These are phyloP conservation scores for Lepisosteus oculatus DNA, from an alignment of 2,113 vertebrate genomes.

Conservation along the genomic window DNA sequence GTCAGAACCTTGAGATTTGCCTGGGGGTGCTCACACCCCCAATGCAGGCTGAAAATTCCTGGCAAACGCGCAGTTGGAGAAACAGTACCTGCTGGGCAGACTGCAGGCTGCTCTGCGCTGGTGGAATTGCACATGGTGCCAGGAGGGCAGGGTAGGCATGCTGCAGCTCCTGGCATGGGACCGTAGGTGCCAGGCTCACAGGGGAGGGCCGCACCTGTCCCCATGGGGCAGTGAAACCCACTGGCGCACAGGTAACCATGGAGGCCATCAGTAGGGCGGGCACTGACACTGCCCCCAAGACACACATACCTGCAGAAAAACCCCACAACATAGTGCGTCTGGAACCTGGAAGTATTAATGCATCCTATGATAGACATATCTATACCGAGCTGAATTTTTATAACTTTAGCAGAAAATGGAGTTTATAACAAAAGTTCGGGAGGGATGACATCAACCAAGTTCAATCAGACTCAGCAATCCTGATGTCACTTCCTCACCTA, in stretches of 20 bases:
- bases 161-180: conserved; percentile 59
- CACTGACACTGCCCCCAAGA: conserved; percentile 66
- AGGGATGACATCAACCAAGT: no score
- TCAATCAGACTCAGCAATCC: no score
- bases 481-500: no score
- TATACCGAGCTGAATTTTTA: no score
- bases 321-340: conserved; percentile 14
- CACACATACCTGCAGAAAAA: conserved; percentile 74
- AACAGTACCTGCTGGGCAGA: conserved; percentile 74
- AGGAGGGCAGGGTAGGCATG: conserved; percentile 72
- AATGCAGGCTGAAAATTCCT: no score
- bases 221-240: conserved; percentile 76
- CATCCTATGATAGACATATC: no score
- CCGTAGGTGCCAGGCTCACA: conserved; percentile 83
- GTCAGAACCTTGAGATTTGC: no score
- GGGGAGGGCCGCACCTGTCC: conserved; percentile 66
- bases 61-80: no score
- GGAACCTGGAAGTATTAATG: neutral
- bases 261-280: conserved; percentile 66
- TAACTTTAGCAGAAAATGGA: no score
- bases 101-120: conserved; percentile 63
- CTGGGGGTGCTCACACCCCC: no score
- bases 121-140: conserved; percentile 64
- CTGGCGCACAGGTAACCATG: conserved; percentile 77
- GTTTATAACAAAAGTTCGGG: no score